A percentile compares a stretch with the other conserved stretches of the same genome.
phyloP scores from a whole-genome alignment of 1,140 invertebrate genomes.

The Papilio polyxenes region DNA sequence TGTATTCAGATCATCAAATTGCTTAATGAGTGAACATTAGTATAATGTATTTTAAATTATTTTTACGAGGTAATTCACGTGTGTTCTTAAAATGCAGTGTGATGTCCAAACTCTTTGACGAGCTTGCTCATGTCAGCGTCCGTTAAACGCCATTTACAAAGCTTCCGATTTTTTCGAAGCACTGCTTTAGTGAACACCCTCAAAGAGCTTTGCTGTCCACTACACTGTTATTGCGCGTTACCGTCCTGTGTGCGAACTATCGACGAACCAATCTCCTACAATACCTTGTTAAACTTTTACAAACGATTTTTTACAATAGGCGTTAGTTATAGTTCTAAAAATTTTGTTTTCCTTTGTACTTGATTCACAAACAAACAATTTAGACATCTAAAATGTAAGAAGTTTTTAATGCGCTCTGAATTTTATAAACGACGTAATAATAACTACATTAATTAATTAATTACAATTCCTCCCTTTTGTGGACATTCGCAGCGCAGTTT shows the following conservation, averaged over 20 bases:
- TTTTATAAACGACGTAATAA: conserved; percentile 62
- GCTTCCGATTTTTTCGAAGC: conserved; percentile 56
- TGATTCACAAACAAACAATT: neutral
- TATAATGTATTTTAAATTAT: neutral
- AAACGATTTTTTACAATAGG: neutral
- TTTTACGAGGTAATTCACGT: neutral
- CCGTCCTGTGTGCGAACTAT: conserved; percentile 35
- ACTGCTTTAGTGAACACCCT: conserved; percentile 49
- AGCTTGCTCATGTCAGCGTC: conserved; percentile 45
- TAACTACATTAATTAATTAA: conserved; percentile 74
- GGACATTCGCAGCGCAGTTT: conserved; percentile 55
- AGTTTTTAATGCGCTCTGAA: conserved; percentile 59
- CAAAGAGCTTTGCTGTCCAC: conserved; percentile 72
- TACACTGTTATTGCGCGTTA: conserved; percentile 56
- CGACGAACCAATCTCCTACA: conserved; percentile 2
- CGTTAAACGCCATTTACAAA: conserved; percentile 49
- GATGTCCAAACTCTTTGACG: conserved; percentile 47
- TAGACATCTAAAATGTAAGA: conserved; percentile 11
- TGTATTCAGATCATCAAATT: neutral
- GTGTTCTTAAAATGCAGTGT: neutral
- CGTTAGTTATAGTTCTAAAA: neutral
- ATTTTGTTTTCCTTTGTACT: neutral
- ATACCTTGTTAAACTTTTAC: neutral
- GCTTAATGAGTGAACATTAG: neutral
- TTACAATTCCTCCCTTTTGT: conserved; percentile 64